These are phyloP conservation scores for Drosophila bocqueti DNA, from an alignment of 1,140 invertebrate genomes.

Conservation along the genomic window DNA sequence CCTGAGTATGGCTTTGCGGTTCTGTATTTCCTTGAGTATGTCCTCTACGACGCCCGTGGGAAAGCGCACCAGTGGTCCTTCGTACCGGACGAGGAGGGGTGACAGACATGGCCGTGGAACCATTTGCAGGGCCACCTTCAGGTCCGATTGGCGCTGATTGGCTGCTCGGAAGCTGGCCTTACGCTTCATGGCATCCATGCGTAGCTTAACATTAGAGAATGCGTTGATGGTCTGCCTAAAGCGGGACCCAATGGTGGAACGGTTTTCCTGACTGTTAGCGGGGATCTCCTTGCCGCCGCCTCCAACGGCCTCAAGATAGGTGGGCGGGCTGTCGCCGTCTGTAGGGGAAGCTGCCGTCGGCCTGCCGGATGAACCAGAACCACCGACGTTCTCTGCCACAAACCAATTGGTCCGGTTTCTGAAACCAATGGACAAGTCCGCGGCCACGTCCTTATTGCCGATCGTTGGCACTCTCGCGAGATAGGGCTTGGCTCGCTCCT, in stretches of 20 bases:
- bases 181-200: constrained; percentile 76
- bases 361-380: neutral
- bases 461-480: constrained; percentile 46
- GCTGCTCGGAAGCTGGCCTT: constrained; percentile 65
- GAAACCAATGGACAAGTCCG: constrained; percentile 57
- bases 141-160: constrained; percentile 53
- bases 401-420: constrained; percentile 81
- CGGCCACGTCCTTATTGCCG: neutral
- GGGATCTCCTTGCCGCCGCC: constrained; percentile 20
- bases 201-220: constrained; percentile 70
- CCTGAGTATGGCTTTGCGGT: constrained; percentile 85
- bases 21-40: constrained; percentile 86
- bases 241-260: constrained; percentile 54
- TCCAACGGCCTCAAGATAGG: constrained; percentile 77
- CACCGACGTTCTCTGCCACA: constrained; percentile 42
- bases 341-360: constrained; percentile 11
- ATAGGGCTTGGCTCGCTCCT: constrained; percentile 54
- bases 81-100: constrained; percentile 72
- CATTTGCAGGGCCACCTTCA: constrained; percentile 78
- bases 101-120: constrained; percentile 77
- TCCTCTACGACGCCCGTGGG: constrained; percentile 86
- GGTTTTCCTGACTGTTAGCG: constrained; percentile 24
- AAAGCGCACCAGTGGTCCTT: constrained; percentile 79
- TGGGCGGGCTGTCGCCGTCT: constrained; percentile 79
- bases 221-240: constrained; percentile 67